Evolutionary conservation across 2,113 vertebrate species (phyloP), one percentile per base, ranked within the genome.

Genomic region (Athene noctua): DNA sequence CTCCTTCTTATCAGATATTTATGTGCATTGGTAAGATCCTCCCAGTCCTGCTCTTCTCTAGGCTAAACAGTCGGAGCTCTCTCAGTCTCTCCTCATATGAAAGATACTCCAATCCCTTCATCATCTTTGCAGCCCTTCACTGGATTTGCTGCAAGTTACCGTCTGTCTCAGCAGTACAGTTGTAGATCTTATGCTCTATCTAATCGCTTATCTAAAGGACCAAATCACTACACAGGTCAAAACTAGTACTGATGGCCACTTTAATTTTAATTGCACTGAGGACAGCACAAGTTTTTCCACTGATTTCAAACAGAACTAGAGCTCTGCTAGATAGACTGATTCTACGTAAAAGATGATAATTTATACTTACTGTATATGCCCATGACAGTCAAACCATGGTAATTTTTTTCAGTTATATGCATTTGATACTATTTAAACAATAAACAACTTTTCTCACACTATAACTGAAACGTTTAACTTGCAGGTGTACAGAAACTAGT

Each of bases 391-490:
- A 85, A 18, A 80, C 20, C 44, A 81, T 46, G 5, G 54, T 72
- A 52, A 21, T 61, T 57, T 90, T 94, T 92, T 55, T 26, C 36
- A 81, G 16, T 73, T 78, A 58, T 26, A 59, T 72, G 71, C 19
- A 95, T 81, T 96, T 90, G 80, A 20, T 67, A 92, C 75, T 51
- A 74, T 73, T 89, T 88, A 67, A 7, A 59, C 34, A 96, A 86
- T 13, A 75, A 59, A 32, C 29, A 91, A 70, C 15, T 95, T 92
- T 95, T 92, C 62, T 95, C 46, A 49, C 30, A 80, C 58, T 59
- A 3, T 40, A 52, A 49, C 55, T 44, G 72, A 94, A 95, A 67
- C 19, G 11, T 71, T 95, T 88, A 90, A 86, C 55, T 83, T 94
- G 51, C n/a, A 86, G 26, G 20, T 84, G 30, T 62, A 42, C 13